Percentiles rank a stretch among this genome's conserved stretches.
phyloP scores from a whole-genome alignment of 2,113 vertebrate genomes.

The Pseudorectes ferrugineus region DNA sequence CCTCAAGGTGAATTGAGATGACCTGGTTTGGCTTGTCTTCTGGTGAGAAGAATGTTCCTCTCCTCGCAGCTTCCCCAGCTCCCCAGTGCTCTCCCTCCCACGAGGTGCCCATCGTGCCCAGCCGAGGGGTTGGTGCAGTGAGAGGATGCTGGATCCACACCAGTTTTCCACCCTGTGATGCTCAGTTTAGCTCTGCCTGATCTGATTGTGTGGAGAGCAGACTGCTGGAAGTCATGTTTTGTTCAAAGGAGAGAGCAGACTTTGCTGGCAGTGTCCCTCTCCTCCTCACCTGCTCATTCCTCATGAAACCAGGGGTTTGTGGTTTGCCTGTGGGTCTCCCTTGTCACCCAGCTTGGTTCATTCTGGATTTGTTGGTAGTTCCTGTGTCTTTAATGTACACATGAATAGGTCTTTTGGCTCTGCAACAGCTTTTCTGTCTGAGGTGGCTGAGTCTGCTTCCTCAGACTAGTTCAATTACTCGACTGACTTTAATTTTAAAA shows the following conservation, averaged over 20 bases:
- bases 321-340: accelerated
- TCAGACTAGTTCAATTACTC: background rate
- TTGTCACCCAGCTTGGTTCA: background rate
- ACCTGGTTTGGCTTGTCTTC: background rate
- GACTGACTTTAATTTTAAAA: background rate
- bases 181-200: background rate
- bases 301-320: background rate
- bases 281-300: background rate
- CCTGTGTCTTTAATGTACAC: background rate
- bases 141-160: background rate
- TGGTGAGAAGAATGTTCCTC: background rate
- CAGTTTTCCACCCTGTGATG: background rate
- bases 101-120: accelerated
- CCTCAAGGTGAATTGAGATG: background rate
- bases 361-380: background rate
- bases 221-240: background rate
- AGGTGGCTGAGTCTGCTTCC: background rate
- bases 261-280: background rate
- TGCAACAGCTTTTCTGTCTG: background rate
- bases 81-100: background rate
- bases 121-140: accelerated
- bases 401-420: background rate
- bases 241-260: background rate
- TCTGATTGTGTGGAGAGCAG: background rate
- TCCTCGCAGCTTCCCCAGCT: background rate